Evolutionary conservation across 2,888 invertebrate species (phyloP), one percentile per base, ranked within the genome.

Genomic region (Oasisia sp.): DNA sequence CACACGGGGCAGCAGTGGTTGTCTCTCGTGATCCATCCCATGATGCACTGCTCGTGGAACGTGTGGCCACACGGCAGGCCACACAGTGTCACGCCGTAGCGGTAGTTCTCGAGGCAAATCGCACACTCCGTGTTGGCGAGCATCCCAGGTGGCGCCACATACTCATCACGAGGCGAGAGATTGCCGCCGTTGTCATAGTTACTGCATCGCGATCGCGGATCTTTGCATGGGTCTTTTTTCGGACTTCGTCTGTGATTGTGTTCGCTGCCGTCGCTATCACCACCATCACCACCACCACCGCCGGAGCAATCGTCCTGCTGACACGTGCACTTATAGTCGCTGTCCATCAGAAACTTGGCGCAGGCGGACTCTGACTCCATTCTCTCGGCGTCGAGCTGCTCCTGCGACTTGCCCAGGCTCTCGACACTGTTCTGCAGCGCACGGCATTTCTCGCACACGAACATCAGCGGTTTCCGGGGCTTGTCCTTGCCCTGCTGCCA

Each of bases 1-100:
- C 97, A 97, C 19, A 97, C 96, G 2, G 97, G 97, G 93, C 97
- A 97, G 93, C 97, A 96, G 94, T 97, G 97, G 94, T 97, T 97
- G 93, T 97, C 97, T 92, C 97, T 95, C 9, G 95, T 95, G 27
- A 97, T 95, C 97, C 97, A 97, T 27, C 95, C 94, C 94, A 96
- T 94, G 90, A 97, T 97, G 94, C 97, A 97, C n/a, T 95, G 94
- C 93, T 96, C 96, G 94, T 97, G 97, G 94, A 97, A 97, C 92
- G 96, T 96, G 94, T 97, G 97, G 8, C 96, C 96, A 94, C 97
- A 97, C 0, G 97, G 97, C 92, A 97, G 95, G 2, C 97, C 97
- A 94, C 97, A 97, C 58, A 97, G 94, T 32, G 95, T 92, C 7
- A 95, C 95, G 11, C 95, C 95, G 74, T 94, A 93, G 38, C 93